phyloP scores from a whole-genome alignment of 2,888 invertebrate species.

The Pantelozetes paolii region DNA sequence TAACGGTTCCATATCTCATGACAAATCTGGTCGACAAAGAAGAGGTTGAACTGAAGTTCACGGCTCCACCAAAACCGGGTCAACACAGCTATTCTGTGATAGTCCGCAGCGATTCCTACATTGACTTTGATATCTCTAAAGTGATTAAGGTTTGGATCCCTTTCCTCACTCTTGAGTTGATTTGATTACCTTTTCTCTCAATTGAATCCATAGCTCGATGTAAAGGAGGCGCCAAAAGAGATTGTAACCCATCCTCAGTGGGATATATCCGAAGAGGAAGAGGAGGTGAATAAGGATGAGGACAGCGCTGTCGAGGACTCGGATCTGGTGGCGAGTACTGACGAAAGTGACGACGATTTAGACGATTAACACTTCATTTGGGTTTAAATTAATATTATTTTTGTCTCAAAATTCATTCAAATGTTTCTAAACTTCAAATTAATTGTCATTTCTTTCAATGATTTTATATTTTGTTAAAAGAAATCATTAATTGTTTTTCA shows the following conservation, averaged over 20 bases:
- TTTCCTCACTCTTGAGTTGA: neutral
- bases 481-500: too few species aligned
- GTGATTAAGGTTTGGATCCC: constrained; percentile 39
- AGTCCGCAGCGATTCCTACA: constrained; percentile 90
- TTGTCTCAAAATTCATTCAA: too few species aligned
- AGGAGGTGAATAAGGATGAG: constrained; percentile 63
- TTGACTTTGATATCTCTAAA: constrained; percentile 52
- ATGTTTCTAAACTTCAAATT: too few species aligned
- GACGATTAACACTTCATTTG: constrained; percentile 22
- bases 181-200: constrained; percentile 16
- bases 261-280: constrained; percentile 91
- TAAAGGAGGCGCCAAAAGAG: constrained; percentile 82
- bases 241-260: constrained; percentile 95
- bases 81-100: constrained; percentile 87
- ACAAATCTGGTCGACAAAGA: constrained; percentile 84
- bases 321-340: constrained; percentile 66
- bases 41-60: constrained; percentile 85
- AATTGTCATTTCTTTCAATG: too few species aligned
- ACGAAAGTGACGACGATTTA: constrained; percentile 50
- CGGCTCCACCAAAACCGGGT: constrained; percentile 90
- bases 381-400: too few species aligned
- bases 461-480: too few species aligned
- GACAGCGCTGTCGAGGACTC: constrained; percentile 59
- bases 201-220: constrained; percentile 66
- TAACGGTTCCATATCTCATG: constrained; percentile 88